A percentile compares a stretch with the other conserved stretches of the same genome.
Evolutionary conservation across 2,797 vertebrate genomes (phyloP).

Genomic region (Simalia tracyae): DNA sequence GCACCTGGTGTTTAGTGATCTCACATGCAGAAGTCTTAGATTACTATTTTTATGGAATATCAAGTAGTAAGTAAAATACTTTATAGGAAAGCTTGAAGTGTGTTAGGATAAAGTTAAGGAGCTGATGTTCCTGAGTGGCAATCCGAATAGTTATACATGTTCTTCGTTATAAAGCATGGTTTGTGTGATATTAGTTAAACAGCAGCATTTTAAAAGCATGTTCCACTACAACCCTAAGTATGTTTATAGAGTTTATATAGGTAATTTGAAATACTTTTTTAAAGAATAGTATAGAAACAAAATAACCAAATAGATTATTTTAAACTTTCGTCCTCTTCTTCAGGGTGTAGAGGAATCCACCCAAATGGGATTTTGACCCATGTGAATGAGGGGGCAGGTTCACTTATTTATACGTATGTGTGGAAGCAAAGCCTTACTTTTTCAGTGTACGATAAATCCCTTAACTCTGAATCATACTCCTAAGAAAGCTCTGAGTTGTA

Average conservation of each 20-base stretch:
- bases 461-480: not conserved
- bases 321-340: not conserved
- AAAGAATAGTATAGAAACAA: not conserved
- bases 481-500: not conserved
- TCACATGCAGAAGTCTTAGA: constrained; percentile 31
- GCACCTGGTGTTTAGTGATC: constrained; percentile 41
- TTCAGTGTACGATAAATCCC: not conserved
- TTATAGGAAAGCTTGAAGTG: not conserved
- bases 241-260: not conserved
- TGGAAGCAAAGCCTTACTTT: not conserved
- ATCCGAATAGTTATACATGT: not conserved
- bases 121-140: not conserved
- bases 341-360: not conserved
- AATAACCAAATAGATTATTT: not conserved
- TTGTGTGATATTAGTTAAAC: not conserved
- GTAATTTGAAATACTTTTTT: not conserved
- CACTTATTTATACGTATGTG: too few relatives aligned
- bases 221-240: not conserved
- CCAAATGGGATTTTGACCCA: not conserved
- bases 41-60: constrained; percentile 40
- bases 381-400: not conserved
- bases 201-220: not conserved
- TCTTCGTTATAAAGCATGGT: not conserved
- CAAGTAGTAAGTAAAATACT: constrained; percentile 9
- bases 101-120: constrained; percentile 23